These are phyloP conservation scores for Portunus trituberculatus DNA, from an alignment of 1,140 invertebrate species.

Conservation along the genomic window DNA sequence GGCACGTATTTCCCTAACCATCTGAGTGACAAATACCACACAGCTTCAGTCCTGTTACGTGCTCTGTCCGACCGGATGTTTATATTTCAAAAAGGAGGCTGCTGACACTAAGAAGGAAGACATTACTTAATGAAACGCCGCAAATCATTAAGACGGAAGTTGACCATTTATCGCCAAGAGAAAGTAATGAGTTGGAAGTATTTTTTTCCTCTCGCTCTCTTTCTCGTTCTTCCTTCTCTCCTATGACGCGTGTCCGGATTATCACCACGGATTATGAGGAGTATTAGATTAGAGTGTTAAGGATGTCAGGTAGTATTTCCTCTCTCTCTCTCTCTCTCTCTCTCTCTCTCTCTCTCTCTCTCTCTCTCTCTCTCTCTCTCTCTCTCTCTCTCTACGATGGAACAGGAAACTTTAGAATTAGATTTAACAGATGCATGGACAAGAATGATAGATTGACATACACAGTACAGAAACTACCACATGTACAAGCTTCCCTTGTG, in stretches of 20 bases:
- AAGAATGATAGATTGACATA: not conserved
- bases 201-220: not conserved
- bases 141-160: not conserved
- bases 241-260: not conserved
- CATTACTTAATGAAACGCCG: not conserved
- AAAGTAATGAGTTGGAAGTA: not conserved
- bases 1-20: too few relatives aligned
- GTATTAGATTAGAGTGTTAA: not conserved
- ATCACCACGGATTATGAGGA: not conserved
- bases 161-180: not conserved
- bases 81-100: not conserved
- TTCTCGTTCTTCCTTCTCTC: not conserved
- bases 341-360: slow-evolving; percentile 16
- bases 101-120: not conserved
- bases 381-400: too few relatives aligned
- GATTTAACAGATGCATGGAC: too few relatives aligned
- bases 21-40: too few relatives aligned
- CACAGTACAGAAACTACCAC: not conserved
- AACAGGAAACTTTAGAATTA: too few relatives aligned
- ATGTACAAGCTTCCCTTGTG: not conserved
- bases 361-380: slow-evolving; percentile 4
- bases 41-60: too few relatives aligned
- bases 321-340: not conserved
- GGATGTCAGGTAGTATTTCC: too few relatives aligned
- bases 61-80: not conserved